Evolutionary conservation across 2,797 vertebrate genomes (phyloP).

Genomic region (Clarias pachynema): DNA sequence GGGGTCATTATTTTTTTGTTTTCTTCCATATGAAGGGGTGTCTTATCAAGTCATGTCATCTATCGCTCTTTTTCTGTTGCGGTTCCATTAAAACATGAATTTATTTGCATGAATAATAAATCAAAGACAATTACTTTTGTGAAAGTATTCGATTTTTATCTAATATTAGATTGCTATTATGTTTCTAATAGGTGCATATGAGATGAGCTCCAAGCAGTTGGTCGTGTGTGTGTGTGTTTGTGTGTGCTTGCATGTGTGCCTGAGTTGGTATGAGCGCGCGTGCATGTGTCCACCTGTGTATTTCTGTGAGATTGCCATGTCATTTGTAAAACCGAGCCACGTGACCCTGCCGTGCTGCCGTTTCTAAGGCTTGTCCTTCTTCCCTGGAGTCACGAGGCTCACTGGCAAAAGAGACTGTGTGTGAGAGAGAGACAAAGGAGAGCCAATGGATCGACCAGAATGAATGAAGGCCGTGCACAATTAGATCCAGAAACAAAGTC

Average conservation of each 20-base stretch:
- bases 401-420: constrained; percentile 15
- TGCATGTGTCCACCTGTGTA: constrained; percentile 15
- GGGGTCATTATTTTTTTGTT: no score
- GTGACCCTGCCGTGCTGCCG: constrained; percentile 29
- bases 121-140: neutral
- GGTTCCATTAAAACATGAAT: neutral
- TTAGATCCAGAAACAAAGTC: no score
- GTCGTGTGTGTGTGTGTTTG: constrained; percentile 1
- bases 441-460: neutral
- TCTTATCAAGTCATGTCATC: neutral
- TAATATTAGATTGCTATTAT: neutral
- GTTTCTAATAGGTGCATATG: constrained; percentile 25
- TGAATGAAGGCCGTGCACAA: neutral
- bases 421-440: neutral
- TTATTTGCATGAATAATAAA: neutral
- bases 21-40: no score
- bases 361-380: constrained; percentile 15
- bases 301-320: constrained; percentile 6
- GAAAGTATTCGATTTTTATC: constrained; percentile 12
- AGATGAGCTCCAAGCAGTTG: neutral
- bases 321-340: constrained; percentile 27
- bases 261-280: neutral
- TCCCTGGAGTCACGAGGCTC: constrained; percentile 37
- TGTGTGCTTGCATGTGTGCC: neutral
- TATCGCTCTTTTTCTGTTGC: neutral